Conservation (phyloP, 2,888 invertebrate genomes). For the Muschampia staudingeri region DNA sequence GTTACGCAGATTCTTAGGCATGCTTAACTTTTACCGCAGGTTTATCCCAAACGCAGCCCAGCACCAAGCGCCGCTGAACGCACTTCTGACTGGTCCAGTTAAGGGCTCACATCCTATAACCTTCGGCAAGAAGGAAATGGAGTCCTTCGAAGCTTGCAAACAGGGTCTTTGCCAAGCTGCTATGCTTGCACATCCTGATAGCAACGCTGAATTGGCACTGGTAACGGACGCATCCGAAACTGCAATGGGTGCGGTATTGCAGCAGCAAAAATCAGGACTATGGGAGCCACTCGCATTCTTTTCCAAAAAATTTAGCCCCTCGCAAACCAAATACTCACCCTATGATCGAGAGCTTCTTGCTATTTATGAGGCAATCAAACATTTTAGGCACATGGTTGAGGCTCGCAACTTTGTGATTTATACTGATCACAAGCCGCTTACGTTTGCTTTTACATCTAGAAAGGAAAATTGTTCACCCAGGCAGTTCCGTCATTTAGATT, state of each 20-base stretch:
- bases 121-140: background rate
- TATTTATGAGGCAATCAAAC: background rate
- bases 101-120: background rate
- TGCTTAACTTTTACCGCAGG: background rate
- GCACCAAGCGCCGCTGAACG: background rate
- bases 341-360: slow-evolving; percentile 36
- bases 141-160: background rate
- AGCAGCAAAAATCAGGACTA: background rate
- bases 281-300: slow-evolving; percentile 2
- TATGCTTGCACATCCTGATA: background rate
- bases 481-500: slow-evolving; percentile 54
- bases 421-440: background rate
- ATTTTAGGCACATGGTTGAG: background rate
- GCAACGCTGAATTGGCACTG: background rate
- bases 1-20: background rate
- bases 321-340: background rate
- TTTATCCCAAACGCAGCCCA: background rate
- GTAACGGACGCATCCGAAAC: background rate
- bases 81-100: background rate
- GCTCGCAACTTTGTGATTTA: background rate
- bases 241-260: background rate
- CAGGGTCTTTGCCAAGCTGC: background rate
- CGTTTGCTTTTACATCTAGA: background rate
- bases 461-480: slow-evolving; percentile 57
- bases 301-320: background rate